Evolutionary conservation across 2,113 vertebrate genomes (phyloP), one percentile per base, ranked within the genome.

Genomic region (human): DNA sequence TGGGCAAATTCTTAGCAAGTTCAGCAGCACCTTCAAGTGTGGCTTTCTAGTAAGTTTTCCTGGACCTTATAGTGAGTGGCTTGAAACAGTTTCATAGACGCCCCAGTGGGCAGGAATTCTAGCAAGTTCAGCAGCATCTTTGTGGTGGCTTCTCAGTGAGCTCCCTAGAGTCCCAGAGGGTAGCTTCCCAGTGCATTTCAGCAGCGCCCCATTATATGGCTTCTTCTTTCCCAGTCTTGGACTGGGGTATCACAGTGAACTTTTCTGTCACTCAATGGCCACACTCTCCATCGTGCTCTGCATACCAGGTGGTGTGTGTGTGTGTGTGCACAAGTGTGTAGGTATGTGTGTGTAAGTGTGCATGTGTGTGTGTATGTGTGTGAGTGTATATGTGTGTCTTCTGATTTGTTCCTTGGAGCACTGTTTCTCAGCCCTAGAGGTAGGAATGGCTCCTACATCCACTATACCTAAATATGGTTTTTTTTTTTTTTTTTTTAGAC

Each of bases 171-270:
- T 8, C 32, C 73, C 18, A 45, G 22, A 48, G 20, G 43, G 43
- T 11, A 2, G 20, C 32, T 79, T 66, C 35, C 73, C 8, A 48
- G 10, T 66, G 11, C 59, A 40, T 73, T 72, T 64, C 27, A 55
- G 55, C 11, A 80, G 38, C 32, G 1, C 1, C 13, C 8, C 20
- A 18, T 11, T 3, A 8, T 0, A 1, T 6, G 14, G 45, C 22
- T 81, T 79, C 52, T 16, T 66, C 66, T 57, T 48, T 68, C n/a
- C 6, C 18, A 66, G 13, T 90, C 38, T 23, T 5, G 7, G 10
- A 8, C 48, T 87, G 38, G 59, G 81, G 30, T 18, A 76, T 9
- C 48, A 70, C 17, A 32, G 7, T 68, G 35, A 90, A 59, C 40
- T 66, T 93, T 45, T 57, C n/a, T 82, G 7, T 73, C 13, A 70